A percentile compares a stretch with the other conserved stretches of the same genome.
phyloP scores from a whole-genome alignment of 2,888 invertebrate species.

The Melieria crassipennis region DNA sequence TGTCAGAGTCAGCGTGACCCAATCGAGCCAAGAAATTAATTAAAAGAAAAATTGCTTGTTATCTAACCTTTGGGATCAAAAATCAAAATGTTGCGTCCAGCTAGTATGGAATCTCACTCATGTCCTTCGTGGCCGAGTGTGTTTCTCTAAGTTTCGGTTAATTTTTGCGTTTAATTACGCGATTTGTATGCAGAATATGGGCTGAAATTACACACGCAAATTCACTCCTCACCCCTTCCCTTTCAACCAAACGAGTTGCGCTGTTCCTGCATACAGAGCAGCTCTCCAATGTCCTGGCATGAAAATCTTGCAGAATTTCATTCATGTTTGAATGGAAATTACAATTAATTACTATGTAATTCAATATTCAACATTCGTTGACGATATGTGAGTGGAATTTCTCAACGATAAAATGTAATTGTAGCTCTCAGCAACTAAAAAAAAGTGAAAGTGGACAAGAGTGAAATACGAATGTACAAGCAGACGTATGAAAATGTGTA shows the following conservation, averaged over 20 bases:
- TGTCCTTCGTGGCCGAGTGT: background rate
- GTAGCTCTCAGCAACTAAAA: too few species aligned
- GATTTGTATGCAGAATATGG: slow-evolving; percentile 32
- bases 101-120: background rate
- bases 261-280: too few species aligned
- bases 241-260: too few species aligned
- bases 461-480: too few species aligned
- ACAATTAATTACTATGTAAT: slow-evolving; percentile 25
- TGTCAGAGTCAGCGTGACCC: slow-evolving; percentile 1
- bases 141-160: background rate
- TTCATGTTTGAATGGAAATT: slow-evolving; percentile 13
- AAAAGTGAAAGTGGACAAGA: too few species aligned
- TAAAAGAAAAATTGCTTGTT: slow-evolving; percentile 35
- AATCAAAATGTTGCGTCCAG: too few species aligned
- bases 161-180: slow-evolving; percentile 33
- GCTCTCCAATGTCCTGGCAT: too few species aligned
- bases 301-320: too few species aligned
- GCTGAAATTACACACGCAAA: slow-evolving; percentile 31
- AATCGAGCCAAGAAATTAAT: slow-evolving; percentile 34
- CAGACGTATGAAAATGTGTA: too few species aligned
- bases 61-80: slow-evolving; percentile 38
- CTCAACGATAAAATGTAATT: too few species aligned
- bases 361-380: slow-evolving; percentile 20
- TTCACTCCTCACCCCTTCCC: background rate
- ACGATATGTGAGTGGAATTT: too few species aligned